These are phyloP conservation scores for Gastracanthus pulcherrimus DNA, from an alignment of 2,888 invertebrate genomes.

Conservation along the genomic window DNA sequence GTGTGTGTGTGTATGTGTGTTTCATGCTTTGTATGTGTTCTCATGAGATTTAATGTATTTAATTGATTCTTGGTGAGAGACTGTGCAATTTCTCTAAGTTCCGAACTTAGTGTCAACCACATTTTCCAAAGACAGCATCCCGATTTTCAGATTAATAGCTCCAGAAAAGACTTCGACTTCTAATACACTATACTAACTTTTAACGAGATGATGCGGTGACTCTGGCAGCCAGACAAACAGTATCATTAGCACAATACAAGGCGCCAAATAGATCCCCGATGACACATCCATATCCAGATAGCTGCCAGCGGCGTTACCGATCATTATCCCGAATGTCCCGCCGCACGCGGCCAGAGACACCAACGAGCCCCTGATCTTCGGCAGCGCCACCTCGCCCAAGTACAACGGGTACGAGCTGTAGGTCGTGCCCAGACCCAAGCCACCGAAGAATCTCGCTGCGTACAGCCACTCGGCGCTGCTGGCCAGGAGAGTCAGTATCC, in stretches of 20 bases:
- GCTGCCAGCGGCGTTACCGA: slow-evolving; percentile 70
- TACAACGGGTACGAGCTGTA: slow-evolving; percentile 68
- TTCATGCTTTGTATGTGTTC: no score
- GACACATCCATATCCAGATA: slow-evolving; percentile 66
- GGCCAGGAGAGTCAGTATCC: slow-evolving; percentile 63
- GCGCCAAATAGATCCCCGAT: slow-evolving; percentile 65
- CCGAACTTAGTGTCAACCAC: no score
- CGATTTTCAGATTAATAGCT: no score
- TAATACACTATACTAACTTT: slow-evolving; percentile 20
- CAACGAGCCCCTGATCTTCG: slow-evolving; percentile 69
- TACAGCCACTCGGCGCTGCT: slow-evolving; percentile 63
- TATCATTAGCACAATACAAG: slow-evolving; percentile 63
- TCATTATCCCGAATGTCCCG: slow-evolving; percentile 66
- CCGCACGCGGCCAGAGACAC: slow-evolving; percentile 68
- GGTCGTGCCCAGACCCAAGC: slow-evolving; percentile 67
- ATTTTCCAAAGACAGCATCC: no score
- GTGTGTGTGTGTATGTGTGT: no score
- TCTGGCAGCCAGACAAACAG: slow-evolving; percentile 69
- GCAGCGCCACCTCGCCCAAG: slow-evolving; percentile 68
- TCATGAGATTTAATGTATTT: no score
- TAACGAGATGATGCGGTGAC: slow-evolving; percentile 68
- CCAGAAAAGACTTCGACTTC: not conserved
- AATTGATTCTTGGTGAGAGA: no score
- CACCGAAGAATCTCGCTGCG: slow-evolving; percentile 61
- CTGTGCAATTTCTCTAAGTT: no score